A percentile compares a stretch with the other conserved stretches of the same genome.
These are phyloP conservation scores for Riptortus pedestris DNA, from an alignment of 1,140 invertebrate genomes.

Conservation along the genomic window DNA sequence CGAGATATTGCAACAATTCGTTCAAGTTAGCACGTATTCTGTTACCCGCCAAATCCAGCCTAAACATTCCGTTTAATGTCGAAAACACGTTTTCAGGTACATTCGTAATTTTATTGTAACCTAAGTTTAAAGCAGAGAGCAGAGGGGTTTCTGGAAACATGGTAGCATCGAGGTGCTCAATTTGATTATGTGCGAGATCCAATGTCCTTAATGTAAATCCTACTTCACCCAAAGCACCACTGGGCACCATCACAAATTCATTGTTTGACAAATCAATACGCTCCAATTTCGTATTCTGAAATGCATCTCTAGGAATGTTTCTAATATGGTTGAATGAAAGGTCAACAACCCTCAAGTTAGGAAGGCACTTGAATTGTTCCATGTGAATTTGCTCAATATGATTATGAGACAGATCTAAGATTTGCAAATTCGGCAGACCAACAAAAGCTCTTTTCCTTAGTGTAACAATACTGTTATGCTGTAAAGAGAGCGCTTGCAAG, in stretches of 20 bases:
- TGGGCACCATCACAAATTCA: slow-evolving; percentile 62
- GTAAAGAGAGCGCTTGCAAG: slow-evolving; percentile 61
- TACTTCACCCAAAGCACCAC: slow-evolving; percentile 56
- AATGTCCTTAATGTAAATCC: slow-evolving; percentile 63
- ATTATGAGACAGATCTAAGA: slow-evolving; percentile 69
- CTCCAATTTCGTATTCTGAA: slow-evolving; percentile 67
- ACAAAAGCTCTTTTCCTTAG: slow-evolving; percentile 63
- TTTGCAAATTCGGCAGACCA: slow-evolving; percentile 59
- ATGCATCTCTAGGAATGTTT: slow-evolving; percentile 65
- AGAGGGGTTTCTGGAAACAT: slow-evolving; percentile 73
- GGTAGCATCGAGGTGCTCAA: slow-evolving; percentile 78
- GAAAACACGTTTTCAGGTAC: slow-evolving; percentile 82
- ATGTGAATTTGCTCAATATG: slow-evolving; percentile 60
- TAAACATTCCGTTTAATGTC: slow-evolving; percentile 62
- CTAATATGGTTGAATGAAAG: slow-evolving; percentile 63
- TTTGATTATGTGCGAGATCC: slow-evolving; percentile 64
- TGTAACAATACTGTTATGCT: slow-evolving; percentile 60
- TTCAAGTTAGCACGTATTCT: slow-evolving; percentile 75
- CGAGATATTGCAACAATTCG: slow-evolving; percentile 78
- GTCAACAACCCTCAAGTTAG: slow-evolving; percentile 62
- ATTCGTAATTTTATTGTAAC: slow-evolving; percentile 69
- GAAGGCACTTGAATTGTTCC: slow-evolving; percentile 71
- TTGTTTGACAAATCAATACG: slow-evolving; percentile 70
- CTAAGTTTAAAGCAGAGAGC: slow-evolving; percentile 64
- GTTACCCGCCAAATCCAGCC: slow-evolving; percentile 70